These are phyloP conservation scores for Conchocele bisecta DNA, from an alignment of 2,888 invertebrate species.

Conservation along the genomic window DNA sequence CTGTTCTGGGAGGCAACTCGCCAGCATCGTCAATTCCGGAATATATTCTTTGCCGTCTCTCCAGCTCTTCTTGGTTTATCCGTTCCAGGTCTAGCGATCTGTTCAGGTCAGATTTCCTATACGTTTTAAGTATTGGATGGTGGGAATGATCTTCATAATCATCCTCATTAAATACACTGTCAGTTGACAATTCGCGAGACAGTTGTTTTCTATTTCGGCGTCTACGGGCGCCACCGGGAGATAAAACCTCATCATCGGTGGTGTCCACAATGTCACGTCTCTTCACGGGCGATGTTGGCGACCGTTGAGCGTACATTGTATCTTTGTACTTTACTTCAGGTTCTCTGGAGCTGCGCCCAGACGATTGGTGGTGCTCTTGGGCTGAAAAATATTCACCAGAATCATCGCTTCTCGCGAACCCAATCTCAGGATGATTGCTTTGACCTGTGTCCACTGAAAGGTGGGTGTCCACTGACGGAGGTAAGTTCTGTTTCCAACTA, in stretches of 20 bases:
- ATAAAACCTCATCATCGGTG: slow-evolving; percentile 47
- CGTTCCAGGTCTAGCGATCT: slow-evolving; percentile 84
- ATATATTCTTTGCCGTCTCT: slow-evolving; percentile 46
- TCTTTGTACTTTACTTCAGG: slow-evolving; percentile 37
- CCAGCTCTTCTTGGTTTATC: slow-evolving; percentile 47
- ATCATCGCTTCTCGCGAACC: slow-evolving; percentile 66
- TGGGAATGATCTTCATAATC: slow-evolving; percentile 64
- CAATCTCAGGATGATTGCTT: slow-evolving; percentile 53
- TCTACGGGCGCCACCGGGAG: slow-evolving; percentile 57
- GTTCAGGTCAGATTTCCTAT: slow-evolving; percentile 89
- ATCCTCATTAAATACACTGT: slow-evolving; percentile 71
- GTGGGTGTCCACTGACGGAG: slow-evolving; percentile 58
- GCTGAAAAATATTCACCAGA: slow-evolving; percentile 69
- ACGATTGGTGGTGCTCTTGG: slow-evolving; percentile 56
- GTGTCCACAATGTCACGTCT: slow-evolving; percentile 25
- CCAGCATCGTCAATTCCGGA: slow-evolving; percentile 47
- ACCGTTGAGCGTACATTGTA: slow-evolving; percentile 40
- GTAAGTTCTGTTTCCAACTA: slow-evolving; percentile 79
- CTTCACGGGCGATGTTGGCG: slow-evolving; percentile 12
- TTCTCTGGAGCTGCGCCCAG: slow-evolving; percentile 23
- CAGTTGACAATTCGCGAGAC: slow-evolving; percentile 68
- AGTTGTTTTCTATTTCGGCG: slow-evolving; percentile 55
- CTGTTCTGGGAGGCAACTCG: slow-evolving; percentile 30
- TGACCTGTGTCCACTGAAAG: slow-evolving; percentile 30
- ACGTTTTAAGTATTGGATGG: slow-evolving; percentile 85